Evolutionary conservation across 1,140 invertebrate genomes (phyloP), one percentile per base, ranked within the genome.

Genomic region (Venustaconcha ellipsiformis): DNA sequence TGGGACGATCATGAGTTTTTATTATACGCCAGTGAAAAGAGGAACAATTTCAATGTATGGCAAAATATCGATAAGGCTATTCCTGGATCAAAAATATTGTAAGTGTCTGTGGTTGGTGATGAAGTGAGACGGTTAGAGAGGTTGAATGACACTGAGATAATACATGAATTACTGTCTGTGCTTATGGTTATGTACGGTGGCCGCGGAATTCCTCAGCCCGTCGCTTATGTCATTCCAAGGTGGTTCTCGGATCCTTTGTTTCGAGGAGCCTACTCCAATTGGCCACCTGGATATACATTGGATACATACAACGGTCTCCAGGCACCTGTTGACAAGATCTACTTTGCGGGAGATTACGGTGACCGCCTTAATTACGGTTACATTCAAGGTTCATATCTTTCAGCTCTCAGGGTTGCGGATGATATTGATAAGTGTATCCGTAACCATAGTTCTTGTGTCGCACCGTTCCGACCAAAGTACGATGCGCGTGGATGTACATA

Each of bases 301-400:
- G 57, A 72, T 13, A 55, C 67, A 20, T 72, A 72, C 70, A 68
- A 18, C 0, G 57, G 66, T 1, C 58, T 77, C 20, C 62, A 59
- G 55, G 48, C 20, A 62, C 70, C 70, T 8, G 59, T 67, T 14
- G 75, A 60, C 2, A 20, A 55, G 5, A n/a, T 77, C 2, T 59
- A 66, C 66, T 77, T 77, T 67, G 69, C 75, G 1, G 75, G 75
- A 20, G 75, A 77, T 30, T 56, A 77, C 63, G 14, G 72, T 15
- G 57, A 70, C 57, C 56, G 55, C 6, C 5, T 69, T 18, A 57
- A 77, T 60, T 72, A 77, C 48, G 69, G 75, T 2, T 77, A 72
- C 48, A 57, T 71, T 59, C 75, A 77, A 13, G 57, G 20, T 23
- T 70, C 75, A 11, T 72, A 59, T 17, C 37, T 57, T 13, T 59